Conservation (phyloP, 2,888 invertebrate species). For the Chrysina gloriosa region DNA sequence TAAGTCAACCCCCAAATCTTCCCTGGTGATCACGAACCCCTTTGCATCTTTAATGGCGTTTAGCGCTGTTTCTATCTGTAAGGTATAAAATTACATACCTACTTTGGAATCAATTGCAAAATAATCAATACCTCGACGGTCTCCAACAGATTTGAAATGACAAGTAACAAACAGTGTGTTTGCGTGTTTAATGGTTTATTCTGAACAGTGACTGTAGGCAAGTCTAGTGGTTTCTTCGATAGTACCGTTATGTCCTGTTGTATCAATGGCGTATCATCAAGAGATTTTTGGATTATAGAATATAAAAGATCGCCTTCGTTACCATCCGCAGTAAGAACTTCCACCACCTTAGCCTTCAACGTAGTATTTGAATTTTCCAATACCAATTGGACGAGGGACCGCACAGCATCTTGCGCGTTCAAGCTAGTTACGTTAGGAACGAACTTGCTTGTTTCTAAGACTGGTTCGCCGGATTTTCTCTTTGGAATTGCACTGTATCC, state of each 20-base stretch:
- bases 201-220: slow-evolving; percentile 69
- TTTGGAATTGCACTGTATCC: slow-evolving; percentile 81
- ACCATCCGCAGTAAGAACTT: slow-evolving; percentile 54
- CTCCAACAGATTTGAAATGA: slow-evolving; percentile 44
- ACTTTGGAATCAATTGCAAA: no score
- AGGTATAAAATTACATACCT: not conserved
- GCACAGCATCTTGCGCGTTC: no score
- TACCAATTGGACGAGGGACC: slow-evolving; percentile 76
- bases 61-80: not conserved
- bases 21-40: slow-evolving; percentile 41
- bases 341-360: slow-evolving; percentile 73
- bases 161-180: slow-evolving; percentile 53
- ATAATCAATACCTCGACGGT: slow-evolving; percentile 7
- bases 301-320: slow-evolving; percentile 60
- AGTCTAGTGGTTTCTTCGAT: slow-evolving; percentile 67
- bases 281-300: slow-evolving; percentile 69
- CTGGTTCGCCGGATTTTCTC: slow-evolving; percentile 74
- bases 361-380: slow-evolving; percentile 76
- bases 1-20: slow-evolving; percentile 1
- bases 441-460: slow-evolving; percentile 81
- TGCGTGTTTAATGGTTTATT: slow-evolving; percentile 69
- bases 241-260: slow-evolving; percentile 75
- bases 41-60: not conserved
- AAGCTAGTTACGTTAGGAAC: slow-evolving; percentile 71
- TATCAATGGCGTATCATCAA: slow-evolving; percentile 77